phyloP scores from a whole-genome alignment of 2,888 invertebrate species.

The Tachystola acroxantha region DNA sequence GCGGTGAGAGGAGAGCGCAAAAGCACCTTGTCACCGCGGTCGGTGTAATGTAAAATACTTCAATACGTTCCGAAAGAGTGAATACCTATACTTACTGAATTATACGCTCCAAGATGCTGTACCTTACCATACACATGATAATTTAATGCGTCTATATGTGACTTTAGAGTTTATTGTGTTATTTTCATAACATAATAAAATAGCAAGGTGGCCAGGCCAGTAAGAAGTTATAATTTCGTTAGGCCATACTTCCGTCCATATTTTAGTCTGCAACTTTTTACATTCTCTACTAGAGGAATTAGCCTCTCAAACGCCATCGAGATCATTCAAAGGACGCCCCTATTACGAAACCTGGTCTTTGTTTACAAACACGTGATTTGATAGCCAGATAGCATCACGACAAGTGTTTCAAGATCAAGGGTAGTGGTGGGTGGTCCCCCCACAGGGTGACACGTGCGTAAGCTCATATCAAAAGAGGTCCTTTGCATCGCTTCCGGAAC shows the following conservation, averaged over 20 bases:
- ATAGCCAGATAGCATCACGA: slow-evolving; percentile 14
- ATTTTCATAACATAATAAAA: neutral
- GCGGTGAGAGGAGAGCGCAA: slow-evolving; percentile 14
- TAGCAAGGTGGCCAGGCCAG: no score
- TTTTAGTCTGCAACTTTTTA: no score
- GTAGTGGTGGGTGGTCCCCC: slow-evolving; percentile 15
- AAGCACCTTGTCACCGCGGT: slow-evolving; percentile 21
- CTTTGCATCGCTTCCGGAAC: slow-evolving; percentile 16
- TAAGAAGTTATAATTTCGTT: neutral
- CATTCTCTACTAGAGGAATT: neutral
- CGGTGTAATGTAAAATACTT: slow-evolving; percentile 17
- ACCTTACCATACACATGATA: slow-evolving; percentile 1
- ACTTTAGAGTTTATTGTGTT: neutral
- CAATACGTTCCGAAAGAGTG: slow-evolving; percentile 11
- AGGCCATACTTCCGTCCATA: no score
- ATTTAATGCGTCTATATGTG: slow-evolving; percentile 1
- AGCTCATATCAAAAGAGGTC: slow-evolving; percentile 8
- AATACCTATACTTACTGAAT: slow-evolving; percentile 12
- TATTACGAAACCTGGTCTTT: slow-evolving; percentile 16
- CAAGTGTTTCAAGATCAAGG: slow-evolving; percentile 7
- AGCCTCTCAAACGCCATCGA: neutral
- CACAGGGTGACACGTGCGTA: slow-evolving; percentile 17
- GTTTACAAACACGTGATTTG: slow-evolving; percentile 26
- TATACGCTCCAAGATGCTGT: slow-evolving; percentile 8
- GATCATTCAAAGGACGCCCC: slow-evolving; percentile 16